A percentile compares a stretch with the other conserved stretches of the same genome.
Evolutionary conservation across 1,140 invertebrate genomes (phyloP).

Genomic region (Parapsyche elsis): DNA sequence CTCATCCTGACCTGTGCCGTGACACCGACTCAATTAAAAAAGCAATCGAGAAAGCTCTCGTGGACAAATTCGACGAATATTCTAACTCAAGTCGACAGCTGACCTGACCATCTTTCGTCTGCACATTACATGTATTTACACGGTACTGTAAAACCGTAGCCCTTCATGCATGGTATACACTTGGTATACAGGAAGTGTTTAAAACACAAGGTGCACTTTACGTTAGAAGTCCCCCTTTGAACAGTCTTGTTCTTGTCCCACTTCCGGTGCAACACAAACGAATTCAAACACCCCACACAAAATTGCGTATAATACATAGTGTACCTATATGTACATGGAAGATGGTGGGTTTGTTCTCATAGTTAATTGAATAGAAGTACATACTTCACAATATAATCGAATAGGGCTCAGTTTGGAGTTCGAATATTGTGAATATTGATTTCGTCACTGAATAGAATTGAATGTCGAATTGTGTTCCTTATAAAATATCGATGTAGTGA

Average conservation of each 20-base stretch:
- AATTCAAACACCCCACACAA: too few relatives aligned
- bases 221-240: background rate
- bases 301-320: too few relatives aligned
- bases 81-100: too few relatives aligned
- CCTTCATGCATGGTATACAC: background rate
- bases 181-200: background rate
- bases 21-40: background rate
- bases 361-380: too few relatives aligned
- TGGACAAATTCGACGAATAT: too few relatives aligned
- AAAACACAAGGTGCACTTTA: background rate
- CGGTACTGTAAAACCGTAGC: background rate
- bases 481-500: conserved; percentile 12
- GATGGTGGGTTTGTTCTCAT: too few relatives aligned
- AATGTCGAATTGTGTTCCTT: conserved; percentile 12
- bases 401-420: too few relatives aligned
- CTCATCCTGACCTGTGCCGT: background rate
- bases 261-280: too few relatives aligned
- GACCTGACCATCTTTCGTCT: too few relatives aligned
- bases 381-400: too few relatives aligned
- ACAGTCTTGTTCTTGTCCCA: background rate
- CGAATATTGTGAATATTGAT: background rate
- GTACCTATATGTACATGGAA: too few relatives aligned
- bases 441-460: conserved; percentile 3
- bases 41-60: too few relatives aligned
- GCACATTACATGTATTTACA: background rate